Conservation (phyloP, 2,888 invertebrate genomes). For the Ophion costatus region DNA sequence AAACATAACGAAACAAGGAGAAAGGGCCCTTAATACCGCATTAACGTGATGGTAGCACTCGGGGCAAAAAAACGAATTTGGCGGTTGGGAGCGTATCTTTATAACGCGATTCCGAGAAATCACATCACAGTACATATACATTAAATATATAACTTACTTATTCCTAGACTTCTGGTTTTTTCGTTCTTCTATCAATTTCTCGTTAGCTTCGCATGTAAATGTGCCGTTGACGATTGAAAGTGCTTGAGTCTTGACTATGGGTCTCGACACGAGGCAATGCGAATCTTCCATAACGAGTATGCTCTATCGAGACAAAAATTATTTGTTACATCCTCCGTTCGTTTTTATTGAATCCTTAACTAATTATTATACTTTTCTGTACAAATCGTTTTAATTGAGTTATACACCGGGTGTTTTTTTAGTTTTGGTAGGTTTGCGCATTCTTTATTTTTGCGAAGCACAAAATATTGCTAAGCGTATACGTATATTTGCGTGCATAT, state of each 20-base stretch:
- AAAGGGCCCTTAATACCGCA: no score
- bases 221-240: slow-evolving; percentile 84
- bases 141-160: slow-evolving; percentile 50
- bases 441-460: slow-evolving; percentile 18
- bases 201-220: slow-evolving; percentile 81
- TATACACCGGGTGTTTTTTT: slow-evolving; percentile 14
- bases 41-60: no score
- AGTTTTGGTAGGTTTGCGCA: not conserved
- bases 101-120: no score
- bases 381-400: not conserved
- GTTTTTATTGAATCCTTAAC: not conserved
- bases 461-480: slow-evolving; percentile 10
- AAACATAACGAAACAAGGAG: no score
- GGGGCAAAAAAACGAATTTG: no score
- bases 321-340: not conserved
- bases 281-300: slow-evolving; percentile 84
- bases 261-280: slow-evolving; percentile 81
- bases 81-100: no score
- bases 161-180: slow-evolving; percentile 44
- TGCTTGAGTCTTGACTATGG: slow-evolving; percentile 84
- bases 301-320: slow-evolving; percentile 74
- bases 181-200: slow-evolving; percentile 36
- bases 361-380: not conserved
- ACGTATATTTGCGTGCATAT: slow-evolving; percentile 16
- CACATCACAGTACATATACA: not conserved